Evolutionary conservation across 2,888 invertebrate species (phyloP).

Genomic region (Nowickia ferox): DNA sequence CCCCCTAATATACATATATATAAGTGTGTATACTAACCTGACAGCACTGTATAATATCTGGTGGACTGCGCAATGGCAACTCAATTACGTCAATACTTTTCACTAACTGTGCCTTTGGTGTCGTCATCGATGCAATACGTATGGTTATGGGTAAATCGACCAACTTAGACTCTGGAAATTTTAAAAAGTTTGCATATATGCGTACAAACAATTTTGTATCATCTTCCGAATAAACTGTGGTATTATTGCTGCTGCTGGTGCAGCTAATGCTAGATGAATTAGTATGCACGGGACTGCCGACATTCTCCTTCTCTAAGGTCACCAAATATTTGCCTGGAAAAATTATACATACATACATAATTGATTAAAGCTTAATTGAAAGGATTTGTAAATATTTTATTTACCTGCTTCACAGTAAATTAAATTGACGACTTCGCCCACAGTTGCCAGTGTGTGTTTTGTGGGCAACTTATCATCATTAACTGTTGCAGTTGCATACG

Average conservation of each 20-base stretch:
- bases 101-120: slow-evolving; percentile 87
- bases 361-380: neutral
- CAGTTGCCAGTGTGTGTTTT: slow-evolving; percentile 87
- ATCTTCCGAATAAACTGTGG: slow-evolving; percentile 81
- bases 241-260: slow-evolving; percentile 80
- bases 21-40: slow-evolving; percentile 81
- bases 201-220: slow-evolving; percentile 84
- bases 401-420: slow-evolving; percentile 87
- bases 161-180: slow-evolving; percentile 80
- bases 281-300: slow-evolving; percentile 80
- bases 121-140: slow-evolving; percentile 89
- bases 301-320: slow-evolving; percentile 81
- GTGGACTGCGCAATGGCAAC: slow-evolving; percentile 86
- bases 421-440: slow-evolving; percentile 88
- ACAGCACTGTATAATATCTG: slow-evolving; percentile 86
- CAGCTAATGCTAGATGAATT: slow-evolving; percentile 79
- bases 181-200: slow-evolving; percentile 89
- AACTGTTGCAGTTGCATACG: slow-evolving; percentile 9
- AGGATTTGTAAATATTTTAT: slow-evolving; percentile 6
- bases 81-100: slow-evolving; percentile 90
- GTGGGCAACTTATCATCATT: slow-evolving; percentile 75
- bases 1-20: neutral
- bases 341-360: neutral
- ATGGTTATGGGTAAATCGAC: slow-evolving; percentile 84
- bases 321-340: slow-evolving; percentile 79